A percentile compares a stretch with the other conserved stretches of the same genome.
These are phyloP conservation scores for Mallateleia sp. DNA, from an alignment of 2,888 invertebrate genomes.

Conservation along the genomic window DNA sequence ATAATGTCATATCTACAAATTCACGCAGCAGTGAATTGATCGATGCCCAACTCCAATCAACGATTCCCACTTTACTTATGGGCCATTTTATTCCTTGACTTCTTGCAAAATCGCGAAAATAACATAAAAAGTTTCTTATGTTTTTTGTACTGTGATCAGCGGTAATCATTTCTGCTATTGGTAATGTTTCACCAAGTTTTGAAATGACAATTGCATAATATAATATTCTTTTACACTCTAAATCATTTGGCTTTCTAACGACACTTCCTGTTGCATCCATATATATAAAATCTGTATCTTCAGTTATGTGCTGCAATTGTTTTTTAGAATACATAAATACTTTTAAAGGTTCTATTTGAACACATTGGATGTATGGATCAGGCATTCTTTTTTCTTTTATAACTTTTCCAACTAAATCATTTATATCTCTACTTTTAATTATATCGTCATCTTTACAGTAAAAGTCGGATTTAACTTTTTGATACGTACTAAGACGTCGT, in stretches of 20 bases:
- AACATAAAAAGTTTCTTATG: conserved; percentile 30
- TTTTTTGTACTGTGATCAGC: conserved; percentile 32
- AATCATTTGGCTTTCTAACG: not conserved
- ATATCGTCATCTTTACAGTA: conserved; percentile 19
- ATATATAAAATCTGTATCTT: not conserved
- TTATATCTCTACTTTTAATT: conserved; percentile 26
- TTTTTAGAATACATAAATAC: conserved; percentile 10
- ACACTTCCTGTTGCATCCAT: conserved; percentile 32
- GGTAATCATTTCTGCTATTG: conserved; percentile 32
- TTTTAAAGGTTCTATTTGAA: conserved; percentile 8
- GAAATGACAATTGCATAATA: conserved; percentile 22
- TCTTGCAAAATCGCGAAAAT: not conserved
- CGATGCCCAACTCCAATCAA: conserved; percentile 15
- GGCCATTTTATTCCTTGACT: not conserved
- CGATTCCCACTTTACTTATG: not conserved
- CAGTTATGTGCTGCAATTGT: conserved; percentile 15
- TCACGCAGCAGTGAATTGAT: not conserved
- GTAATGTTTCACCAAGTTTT: conserved; percentile 10
- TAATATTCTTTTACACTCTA: conserved; percentile 1
- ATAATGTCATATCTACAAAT: conserved; percentile 12
- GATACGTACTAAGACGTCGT: not conserved
- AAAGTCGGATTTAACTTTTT: conserved; percentile 16
- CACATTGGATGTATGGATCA: conserved; percentile 1
- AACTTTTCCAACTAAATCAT: conserved; percentile 23
- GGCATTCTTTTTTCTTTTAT: not conserved